Percentiles rank a stretch among this genome's conserved stretches.
Evolutionary conservation across 2,797 vertebrate species (phyloP).

Genomic region (Bradypodion ventrale): DNA sequence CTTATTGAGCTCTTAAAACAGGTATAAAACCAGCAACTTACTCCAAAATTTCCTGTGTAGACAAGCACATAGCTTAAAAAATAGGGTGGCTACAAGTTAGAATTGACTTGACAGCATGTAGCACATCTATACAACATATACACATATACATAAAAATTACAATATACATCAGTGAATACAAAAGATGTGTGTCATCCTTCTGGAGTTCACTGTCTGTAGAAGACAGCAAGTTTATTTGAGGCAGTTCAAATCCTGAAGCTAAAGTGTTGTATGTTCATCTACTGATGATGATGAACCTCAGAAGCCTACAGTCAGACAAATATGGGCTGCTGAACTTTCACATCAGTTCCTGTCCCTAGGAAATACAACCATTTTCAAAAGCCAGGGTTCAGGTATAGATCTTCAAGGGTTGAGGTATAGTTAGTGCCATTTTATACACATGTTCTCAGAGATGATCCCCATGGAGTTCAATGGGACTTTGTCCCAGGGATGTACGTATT

Average conservation of each 20-base stretch:
- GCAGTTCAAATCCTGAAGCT: neutral
- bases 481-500: neutral
- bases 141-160: slow-evolving; percentile 32
- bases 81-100: too few species aligned
- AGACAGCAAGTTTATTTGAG: neutral
- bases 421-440: neutral
- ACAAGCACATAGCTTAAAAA: too few species aligned
- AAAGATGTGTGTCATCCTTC: slow-evolving; percentile 1
- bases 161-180: slow-evolving; percentile 13
- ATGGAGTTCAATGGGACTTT: neutral
- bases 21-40: too few species aligned
- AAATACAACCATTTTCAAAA: neutral
- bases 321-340: too few species aligned
- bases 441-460: neutral
- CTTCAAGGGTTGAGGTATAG: neutral
- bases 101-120: neutral
- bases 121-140: neutral
- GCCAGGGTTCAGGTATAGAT: neutral
- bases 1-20: too few species aligned
- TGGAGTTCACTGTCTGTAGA: neutral
- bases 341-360: neutral
- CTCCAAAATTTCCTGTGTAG: too few species aligned
- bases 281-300: too few species aligned
- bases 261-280: neutral
- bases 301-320: neutral